A percentile compares a stretch with the other conserved stretches of the same genome.
Conservation (phyloP, 2,888 invertebrate species). For the Hydrotaea diabolus region DNA sequence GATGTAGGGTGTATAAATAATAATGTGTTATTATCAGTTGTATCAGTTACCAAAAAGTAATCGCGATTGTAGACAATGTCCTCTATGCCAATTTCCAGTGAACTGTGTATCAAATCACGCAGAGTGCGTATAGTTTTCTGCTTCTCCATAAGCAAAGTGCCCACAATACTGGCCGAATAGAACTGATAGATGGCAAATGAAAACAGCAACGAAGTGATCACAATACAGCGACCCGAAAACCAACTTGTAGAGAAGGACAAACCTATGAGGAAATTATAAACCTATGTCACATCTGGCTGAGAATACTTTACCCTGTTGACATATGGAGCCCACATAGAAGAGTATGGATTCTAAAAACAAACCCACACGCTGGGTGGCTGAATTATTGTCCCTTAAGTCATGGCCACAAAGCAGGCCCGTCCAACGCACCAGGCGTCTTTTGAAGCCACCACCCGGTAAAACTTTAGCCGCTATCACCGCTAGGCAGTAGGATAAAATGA, state of each 20-base stretch:
- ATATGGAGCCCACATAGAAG: slow-evolving; percentile 81
- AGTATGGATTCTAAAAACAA: slow-evolving; percentile 78
- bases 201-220: slow-evolving; percentile 83
- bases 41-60: slow-evolving; percentile 83
- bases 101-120: slow-evolving; percentile 83
- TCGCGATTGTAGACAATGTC: slow-evolving; percentile 85
- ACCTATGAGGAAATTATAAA: slow-evolving; percentile 62
- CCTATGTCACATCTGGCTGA: not conserved
- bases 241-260: slow-evolving; percentile 77
- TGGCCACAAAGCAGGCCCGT: slow-evolving; percentile 32
- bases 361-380: slow-evolving; percentile 67
- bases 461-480: not conserved
- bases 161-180: slow-evolving; percentile 87
- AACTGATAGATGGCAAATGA: slow-evolving; percentile 85
- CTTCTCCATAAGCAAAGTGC: slow-evolving; percentile 84
- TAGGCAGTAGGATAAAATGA: not conserved
- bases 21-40: not conserved
- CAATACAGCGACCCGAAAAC: slow-evolving; percentile 82
- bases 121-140: slow-evolving; percentile 84
- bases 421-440: slow-evolving; percentile 6
- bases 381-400: not conserved
- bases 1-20: slow-evolving; percentile 45
- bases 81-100: slow-evolving; percentile 84
- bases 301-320: slow-evolving; percentile 80
- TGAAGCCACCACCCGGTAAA: not conserved